These are phyloP conservation scores for Cepaea nemoralis DNA, from an alignment of 1,140 invertebrate species.

Conservation along the genomic window DNA sequence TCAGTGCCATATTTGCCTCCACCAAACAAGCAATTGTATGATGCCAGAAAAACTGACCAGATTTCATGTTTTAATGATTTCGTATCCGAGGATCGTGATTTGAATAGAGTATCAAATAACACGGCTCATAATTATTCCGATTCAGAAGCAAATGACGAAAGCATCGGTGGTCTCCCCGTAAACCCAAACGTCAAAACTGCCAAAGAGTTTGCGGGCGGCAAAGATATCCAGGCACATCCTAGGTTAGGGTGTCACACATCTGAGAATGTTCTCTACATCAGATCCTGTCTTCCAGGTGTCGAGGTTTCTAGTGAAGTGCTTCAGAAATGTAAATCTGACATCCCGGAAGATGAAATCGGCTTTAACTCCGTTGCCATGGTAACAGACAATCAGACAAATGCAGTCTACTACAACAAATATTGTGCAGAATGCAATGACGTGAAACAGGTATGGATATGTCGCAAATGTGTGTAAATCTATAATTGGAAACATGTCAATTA, in stretches of 20 bases:
- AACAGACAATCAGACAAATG: background rate
- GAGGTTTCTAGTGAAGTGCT: background rate
- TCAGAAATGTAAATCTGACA: background rate
- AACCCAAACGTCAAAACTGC: too few species aligned
- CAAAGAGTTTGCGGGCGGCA: too few species aligned
- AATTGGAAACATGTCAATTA: too few species aligned
- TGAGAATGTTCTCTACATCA: background rate
- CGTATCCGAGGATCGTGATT: background rate
- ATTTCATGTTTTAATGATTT: background rate
- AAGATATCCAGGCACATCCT: too few species aligned
- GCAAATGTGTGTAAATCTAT: too few species aligned
- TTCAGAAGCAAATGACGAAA: too few species aligned
- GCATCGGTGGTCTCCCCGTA: too few species aligned
- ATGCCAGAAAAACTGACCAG: background rate
- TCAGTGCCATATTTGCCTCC: background rate
- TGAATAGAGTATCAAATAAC: background rate
- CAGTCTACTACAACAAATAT: slow-evolving; percentile 9
- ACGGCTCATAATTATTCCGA: too few species aligned
- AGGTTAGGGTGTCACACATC: background rate
- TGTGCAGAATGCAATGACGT: slow-evolving; percentile 14
- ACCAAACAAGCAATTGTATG: background rate
- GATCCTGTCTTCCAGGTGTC: background rate
- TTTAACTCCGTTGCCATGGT: background rate
- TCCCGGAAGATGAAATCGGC: background rate
- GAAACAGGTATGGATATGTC: background rate